Base-by-base conservation (phyloP, 1,140 invertebrate genomes). In the Drosophila orena region DNA sequence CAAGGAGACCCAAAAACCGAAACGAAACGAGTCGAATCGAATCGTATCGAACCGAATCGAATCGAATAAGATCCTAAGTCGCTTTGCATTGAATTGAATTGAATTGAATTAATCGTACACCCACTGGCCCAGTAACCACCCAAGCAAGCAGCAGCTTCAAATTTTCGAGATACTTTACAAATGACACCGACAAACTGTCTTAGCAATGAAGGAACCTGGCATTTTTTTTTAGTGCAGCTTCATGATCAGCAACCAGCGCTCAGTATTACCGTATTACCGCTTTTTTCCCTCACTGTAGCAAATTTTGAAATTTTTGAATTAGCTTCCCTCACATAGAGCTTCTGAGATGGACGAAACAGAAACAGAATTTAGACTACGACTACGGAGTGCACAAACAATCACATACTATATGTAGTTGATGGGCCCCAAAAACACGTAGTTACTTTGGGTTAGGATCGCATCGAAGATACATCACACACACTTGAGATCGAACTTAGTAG, bases 121-220 rank as follows among this genome's bases (percentile, higher is more conserved):
- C 83, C 83, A 85, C 80, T 64, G 81, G 81, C 74, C 62, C 65
- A 81, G 64, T 42, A 64, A 50, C 68, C 68, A 70, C 68, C 68
- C 65, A 57, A 70, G 68, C 68, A 70, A 70, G 68, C 68, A 70
- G 68, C 68, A 70, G 68, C 68, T 69, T 56, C 50, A 70, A 57
- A 56, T 70, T 70, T 70, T 70, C 66, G 65, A 70, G 66, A 70
- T 70, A 70, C 49, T 70, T 70, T 70, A 70, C 68, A 70, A 70
- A 56, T 55, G 65, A 70, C 60, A 56, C 34, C 34, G 50, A 53
- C 40, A n/a, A 57, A 30, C 65, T 70, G 64, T 70, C 68, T 70
- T 70, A 70, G 68, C 68, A 70, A 70, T 57, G 50, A 49, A 57
- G 52, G 37, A 47, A 68, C 49, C 66, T 43, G 46, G 49, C 35